These are phyloP conservation scores for Rhagonycha fulva DNA, from an alignment of 2,888 invertebrate genomes.

Conservation along the genomic window DNA sequence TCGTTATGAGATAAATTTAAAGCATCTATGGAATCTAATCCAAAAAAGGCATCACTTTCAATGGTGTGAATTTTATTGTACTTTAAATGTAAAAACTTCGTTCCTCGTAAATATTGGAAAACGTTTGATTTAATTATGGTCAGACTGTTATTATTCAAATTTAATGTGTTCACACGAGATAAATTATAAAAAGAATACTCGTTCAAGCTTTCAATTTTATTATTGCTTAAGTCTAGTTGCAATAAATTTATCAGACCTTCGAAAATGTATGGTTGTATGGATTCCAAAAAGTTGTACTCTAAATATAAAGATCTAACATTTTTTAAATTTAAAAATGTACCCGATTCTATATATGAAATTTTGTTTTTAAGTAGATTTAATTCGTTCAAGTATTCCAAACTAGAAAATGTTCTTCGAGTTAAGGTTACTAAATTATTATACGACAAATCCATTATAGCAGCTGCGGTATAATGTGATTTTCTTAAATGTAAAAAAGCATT, in stretches of 20 bases:
- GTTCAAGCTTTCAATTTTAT: neutral
- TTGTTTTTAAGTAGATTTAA: neutral
- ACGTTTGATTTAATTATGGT: neutral
- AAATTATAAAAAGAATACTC: neutral
- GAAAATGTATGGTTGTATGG: neutral
- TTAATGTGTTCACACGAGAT: neutral
- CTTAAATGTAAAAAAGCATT: neutral
- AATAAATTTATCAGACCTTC: neutral
- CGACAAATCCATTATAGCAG: neutral
- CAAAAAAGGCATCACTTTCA: neutral
- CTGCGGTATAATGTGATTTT: neutral
- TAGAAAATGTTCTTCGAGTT: neutral
- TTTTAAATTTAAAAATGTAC: conserved; percentile 4
- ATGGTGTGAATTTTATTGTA: neutral
- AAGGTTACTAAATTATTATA: neutral
- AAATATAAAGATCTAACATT: neutral
- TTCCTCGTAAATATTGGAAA: neutral
- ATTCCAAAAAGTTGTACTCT: neutral
- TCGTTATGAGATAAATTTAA: neutral
- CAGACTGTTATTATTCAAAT: neutral
- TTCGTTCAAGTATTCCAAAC: neutral
- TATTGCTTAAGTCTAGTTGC: neutral
- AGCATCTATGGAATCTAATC: neutral
- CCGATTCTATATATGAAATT: conserved; percentile 2
- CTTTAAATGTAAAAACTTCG: neutral